phyloP scores from a whole-genome alignment of 2,113 vertebrate genomes.

The Gila orcuttii region DNA sequence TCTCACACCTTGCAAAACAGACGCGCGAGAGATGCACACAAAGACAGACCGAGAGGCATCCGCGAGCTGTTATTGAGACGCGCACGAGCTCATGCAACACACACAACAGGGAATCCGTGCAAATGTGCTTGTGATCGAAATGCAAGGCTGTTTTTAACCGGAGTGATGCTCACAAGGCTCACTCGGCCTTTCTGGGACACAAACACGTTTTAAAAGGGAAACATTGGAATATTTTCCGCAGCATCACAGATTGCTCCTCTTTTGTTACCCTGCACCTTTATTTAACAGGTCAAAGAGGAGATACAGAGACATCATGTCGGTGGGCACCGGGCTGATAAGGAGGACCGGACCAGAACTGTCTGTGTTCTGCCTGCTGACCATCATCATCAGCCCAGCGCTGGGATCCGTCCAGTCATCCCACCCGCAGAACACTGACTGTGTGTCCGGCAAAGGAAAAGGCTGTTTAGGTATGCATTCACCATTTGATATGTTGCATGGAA shows the following conservation, averaged over 20 bases:
- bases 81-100: background rate
- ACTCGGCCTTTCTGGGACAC: constrained; percentile 22
- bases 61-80: constrained; percentile 10
- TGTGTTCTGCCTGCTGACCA: constrained; percentile 68
- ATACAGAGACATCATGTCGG: constrained; percentile 57
- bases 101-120: background rate
- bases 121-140: constrained; percentile 32
- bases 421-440: constrained; percentile 72
- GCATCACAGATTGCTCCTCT: background rate
- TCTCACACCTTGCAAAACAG: background rate
- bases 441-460: constrained; percentile 73
- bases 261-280: background rate
- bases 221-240: background rate
- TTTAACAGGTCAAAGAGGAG: constrained; percentile 24
- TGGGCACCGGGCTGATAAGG: constrained; percentile 40
- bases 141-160: constrained; percentile 27
- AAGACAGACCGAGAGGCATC: constrained; percentile 20
- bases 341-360: constrained; percentile 57
- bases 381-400: constrained; percentile 67
- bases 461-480: constrained; percentile 76
- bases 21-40: constrained; percentile 45
- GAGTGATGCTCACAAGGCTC: constrained; percentile 36
- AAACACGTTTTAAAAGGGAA: constrained; percentile 20
- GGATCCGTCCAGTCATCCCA: constrained; percentile 71
- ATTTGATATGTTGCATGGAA: background rate